These are phyloP conservation scores for Geotrypetes seraphini DNA, from an alignment of 2,797 vertebrate genomes.

Conservation along the genomic window DNA sequence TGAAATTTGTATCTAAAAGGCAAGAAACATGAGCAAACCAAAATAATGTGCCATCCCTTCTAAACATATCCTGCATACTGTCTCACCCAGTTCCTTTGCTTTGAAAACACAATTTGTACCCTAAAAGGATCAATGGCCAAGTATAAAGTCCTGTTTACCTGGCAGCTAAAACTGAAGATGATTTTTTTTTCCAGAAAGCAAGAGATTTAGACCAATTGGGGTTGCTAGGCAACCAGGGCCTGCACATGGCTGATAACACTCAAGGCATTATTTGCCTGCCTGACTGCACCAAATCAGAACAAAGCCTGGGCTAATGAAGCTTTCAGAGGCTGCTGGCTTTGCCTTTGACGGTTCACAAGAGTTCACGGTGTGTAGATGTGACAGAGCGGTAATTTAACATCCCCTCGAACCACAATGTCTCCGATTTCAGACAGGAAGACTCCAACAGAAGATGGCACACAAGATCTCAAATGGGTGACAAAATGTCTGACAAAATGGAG, in stretches of 20 bases:
- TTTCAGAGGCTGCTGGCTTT: constrained; percentile 24
- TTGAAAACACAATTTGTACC: too few relatives aligned
- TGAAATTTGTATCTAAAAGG: too few relatives aligned
- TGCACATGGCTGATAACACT: constrained; percentile 86
- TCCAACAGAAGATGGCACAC: not conserved
- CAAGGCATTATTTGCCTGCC: constrained; percentile 63
- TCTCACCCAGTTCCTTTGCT: too few relatives aligned
- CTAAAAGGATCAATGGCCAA: too few relatives aligned
- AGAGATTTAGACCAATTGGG: constrained; percentile 34
- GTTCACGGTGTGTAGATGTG: constrained; percentile 10
- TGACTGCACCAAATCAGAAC: constrained; percentile 45
- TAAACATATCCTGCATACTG: too few relatives aligned
- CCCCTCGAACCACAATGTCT: constrained; percentile 9
- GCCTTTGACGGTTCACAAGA: constrained; percentile 9
- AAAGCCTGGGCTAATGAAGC: constrained; percentile 43
- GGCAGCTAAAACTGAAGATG: constrained; percentile 35
- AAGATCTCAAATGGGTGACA: not conserved
- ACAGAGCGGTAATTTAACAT: constrained; percentile 10
- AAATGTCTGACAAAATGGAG: constrained; percentile 4
- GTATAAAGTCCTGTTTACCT: constrained; percentile 25
- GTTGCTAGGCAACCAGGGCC: constrained; percentile 89
- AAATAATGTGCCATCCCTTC: too few relatives aligned
- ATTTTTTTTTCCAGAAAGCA: constrained; percentile 25
- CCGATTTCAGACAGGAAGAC: not conserved
- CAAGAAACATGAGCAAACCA: too few relatives aligned